Evolutionary conservation across 2,113 vertebrate species (phyloP).

Genomic region (Microcebus griseorufus): DNA sequence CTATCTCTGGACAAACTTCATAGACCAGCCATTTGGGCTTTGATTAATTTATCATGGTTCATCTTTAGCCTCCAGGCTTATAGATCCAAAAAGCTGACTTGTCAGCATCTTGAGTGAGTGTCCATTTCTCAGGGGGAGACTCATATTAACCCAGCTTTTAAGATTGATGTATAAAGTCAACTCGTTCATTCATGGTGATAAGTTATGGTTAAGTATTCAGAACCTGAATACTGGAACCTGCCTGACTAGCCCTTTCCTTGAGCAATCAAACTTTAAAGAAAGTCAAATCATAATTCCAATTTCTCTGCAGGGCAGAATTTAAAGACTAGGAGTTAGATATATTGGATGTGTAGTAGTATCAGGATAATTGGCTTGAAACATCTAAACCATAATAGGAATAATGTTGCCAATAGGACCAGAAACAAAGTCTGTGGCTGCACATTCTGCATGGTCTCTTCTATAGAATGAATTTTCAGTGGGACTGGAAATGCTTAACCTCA

Average conservation of each 20-base stretch:
- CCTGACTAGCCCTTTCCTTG: background rate
- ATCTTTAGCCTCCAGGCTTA: background rate
- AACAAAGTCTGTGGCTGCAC: background rate
- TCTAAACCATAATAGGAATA: background rate
- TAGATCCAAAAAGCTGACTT: background rate
- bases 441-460: background rate
- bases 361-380: background rate
- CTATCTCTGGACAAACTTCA: background rate
- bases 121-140: background rate
- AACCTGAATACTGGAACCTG: background rate
- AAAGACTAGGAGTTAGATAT: background rate
- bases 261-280: slow-evolving; percentile 9
- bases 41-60: background rate
- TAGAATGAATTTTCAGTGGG: background rate
- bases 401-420: background rate
- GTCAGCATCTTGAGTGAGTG: background rate
- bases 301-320: background rate
- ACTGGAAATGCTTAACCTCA: background rate
- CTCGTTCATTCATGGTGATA: background rate
- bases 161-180: slow-evolving; percentile 29
- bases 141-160: slow-evolving; percentile 14
- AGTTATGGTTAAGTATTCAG: background rate
- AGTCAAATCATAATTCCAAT: background rate
- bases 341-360: background rate
- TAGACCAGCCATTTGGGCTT: background rate